phyloP scores from a whole-genome alignment of 2,113 vertebrate genomes.

The Sphyrna mokarran region DNA sequence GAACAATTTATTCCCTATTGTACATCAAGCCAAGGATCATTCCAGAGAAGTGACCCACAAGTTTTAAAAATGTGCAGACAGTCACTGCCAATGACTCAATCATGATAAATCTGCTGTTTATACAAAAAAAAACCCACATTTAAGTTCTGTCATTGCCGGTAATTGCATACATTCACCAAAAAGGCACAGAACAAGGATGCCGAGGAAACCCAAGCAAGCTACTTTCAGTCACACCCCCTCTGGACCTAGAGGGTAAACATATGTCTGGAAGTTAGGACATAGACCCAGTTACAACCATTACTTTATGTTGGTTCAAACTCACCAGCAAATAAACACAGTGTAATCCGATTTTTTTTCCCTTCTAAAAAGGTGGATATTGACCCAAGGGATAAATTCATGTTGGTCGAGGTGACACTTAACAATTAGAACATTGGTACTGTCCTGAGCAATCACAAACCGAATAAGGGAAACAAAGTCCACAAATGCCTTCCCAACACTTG shows the following conservation, averaged over 20 bases:
- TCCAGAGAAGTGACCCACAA: not conserved
- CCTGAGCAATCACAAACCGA: not conserved
- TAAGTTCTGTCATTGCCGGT: not conserved
- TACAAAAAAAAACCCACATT: not conserved
- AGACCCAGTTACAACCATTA: not conserved
- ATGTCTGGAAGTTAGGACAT: not conserved
- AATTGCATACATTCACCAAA: not conserved
- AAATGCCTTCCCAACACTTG: not conserved
- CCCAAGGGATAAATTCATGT: not conserved
- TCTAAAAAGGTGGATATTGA: not conserved
- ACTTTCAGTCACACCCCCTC: not conserved
- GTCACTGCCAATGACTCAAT: not conserved
- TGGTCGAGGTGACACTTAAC: not conserved
- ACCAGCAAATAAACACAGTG: not conserved
- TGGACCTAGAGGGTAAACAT: not conserved
- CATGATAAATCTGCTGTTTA: not conserved
- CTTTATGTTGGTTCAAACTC: not conserved
- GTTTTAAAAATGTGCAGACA: not conserved
- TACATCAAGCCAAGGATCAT: not conserved
- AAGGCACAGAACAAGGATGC: not conserved
- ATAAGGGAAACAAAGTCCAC: not conserved
- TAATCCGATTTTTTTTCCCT: not conserved
- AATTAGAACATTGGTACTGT: not conserved
- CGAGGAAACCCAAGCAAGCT: not conserved
- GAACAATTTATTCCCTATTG: not conserved